Base-by-base conservation (phyloP, 2,888 invertebrate genomes). In the Drosophila mimica region DNA sequence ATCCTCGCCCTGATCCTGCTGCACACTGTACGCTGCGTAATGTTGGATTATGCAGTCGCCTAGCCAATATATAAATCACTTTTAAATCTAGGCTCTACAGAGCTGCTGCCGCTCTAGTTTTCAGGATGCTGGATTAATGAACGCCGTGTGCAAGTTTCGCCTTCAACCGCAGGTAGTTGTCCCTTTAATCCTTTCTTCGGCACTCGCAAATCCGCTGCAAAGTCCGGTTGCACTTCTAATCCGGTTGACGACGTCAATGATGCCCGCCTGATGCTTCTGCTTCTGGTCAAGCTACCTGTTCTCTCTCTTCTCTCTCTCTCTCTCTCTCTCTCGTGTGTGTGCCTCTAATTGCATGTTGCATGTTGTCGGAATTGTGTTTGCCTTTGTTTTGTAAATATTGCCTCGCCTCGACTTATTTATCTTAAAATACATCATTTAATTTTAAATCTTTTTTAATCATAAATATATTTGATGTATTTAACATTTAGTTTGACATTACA, bases 141-240 rank as follows among this genome's bases (percentile, higher is more conserved):
- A 84, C 83, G 48, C 49, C 51, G 52, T 30, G 46, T 58, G 52
- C 64, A 36, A 43, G 40, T 36, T 58, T 34, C 48, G 20, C 51
- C 31, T 36, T 43, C n/a, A 17, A n/a, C 4, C 7, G 28, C 85
- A 86, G 85, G 85, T 86, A 86, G 86, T 30, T 7, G 54, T 38
- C 51, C 66, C 61, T 68, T 90, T 90, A 88, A 88, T 89, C 90
- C 88, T 90, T 88, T 88, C 87, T 74, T 63, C 63, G 62, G 62
- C 67, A 58, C 60, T 64, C 74, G 6, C 57, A 76, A 83, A 81
- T 79, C 77, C 75, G 74, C 70, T 67, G 60, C 72, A 70, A 90
- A 86, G 74, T 90, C 90, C 85, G 90, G 88, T 86, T 78, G 78
- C 73, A 81, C 58, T 69, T 70, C 75, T 90, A 90, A 87, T 88